A percentile compares a stretch with the other conserved stretches of the same genome.
These are phyloP conservation scores for Halocynthia aurantium DNA, from an alignment of 23 tunicate genomes.

Conservation along the genomic window DNA sequence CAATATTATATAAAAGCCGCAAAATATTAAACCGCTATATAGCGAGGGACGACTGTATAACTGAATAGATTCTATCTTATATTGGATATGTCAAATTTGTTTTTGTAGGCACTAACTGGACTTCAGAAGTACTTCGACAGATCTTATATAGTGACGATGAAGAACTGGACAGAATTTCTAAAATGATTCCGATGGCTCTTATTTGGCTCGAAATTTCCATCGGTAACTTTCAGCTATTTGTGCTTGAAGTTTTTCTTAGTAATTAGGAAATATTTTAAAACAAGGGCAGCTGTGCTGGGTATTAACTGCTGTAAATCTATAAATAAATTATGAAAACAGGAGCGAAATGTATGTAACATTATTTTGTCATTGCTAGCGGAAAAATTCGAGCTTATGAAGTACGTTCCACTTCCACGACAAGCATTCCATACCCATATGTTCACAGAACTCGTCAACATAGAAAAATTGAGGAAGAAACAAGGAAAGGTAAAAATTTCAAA, in stretches of 20 bases:
- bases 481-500: constrained; percentile 16
- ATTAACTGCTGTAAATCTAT: no score
- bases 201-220: not conserved
- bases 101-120: constrained; percentile 10
- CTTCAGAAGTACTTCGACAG: not conserved
- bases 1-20: no score
- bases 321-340: no score
- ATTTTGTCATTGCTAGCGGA: not conserved
- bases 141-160: not conserved
- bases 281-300: no score
- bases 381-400: not conserved
- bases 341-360: no score
- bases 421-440: constrained; percentile 2
- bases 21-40: no score
- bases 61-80: no score
- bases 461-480: constrained; percentile 1
- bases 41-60: no score
- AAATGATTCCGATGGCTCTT: not conserved
- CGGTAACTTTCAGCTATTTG: no score
- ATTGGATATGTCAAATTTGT: no score
- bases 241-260: no score
- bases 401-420: constrained; percentile 1
- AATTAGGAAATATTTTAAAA: no score
- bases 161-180: not conserved
- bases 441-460: constrained; percentile 7